These are phyloP conservation scores for Cynoglossus semilaevis DNA, from an alignment of 2,113 vertebrate species.

Conservation along the genomic window DNA sequence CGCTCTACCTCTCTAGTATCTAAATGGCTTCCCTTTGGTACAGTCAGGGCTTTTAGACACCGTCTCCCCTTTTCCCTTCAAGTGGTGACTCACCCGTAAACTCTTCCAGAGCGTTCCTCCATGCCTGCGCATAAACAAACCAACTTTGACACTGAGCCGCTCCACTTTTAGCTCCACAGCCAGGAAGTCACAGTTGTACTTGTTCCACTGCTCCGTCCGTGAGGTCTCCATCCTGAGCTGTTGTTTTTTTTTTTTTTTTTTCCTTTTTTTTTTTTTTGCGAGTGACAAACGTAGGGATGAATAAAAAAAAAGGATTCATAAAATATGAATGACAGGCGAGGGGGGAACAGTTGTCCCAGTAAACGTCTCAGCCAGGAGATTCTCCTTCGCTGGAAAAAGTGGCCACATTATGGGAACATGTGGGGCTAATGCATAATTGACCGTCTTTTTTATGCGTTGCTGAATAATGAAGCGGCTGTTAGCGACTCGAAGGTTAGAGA, in stretches of 20 bases:
- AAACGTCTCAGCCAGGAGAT: conserved; percentile 56
- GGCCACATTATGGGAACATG: conserved; percentile 75
- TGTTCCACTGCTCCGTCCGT: conserved; percentile 9
- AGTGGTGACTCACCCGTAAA: conserved; percentile 59
- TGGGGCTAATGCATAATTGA: conserved; percentile 77
- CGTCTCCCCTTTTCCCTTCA: conserved; percentile 32
- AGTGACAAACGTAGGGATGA: conserved; percentile 35
- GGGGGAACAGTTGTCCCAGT: conserved; percentile 64
- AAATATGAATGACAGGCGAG: conserved; percentile 72
- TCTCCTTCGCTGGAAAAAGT: conserved; percentile 66
- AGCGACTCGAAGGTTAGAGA: conserved; percentile 56
- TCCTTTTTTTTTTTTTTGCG: conserved; percentile 54
- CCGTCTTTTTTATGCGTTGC: conserved; percentile 37
- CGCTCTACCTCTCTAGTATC: conserved; percentile 16
- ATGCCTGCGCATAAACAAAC: conserved; percentile 56
- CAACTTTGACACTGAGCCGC: conserved; percentile 38
- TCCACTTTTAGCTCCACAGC: conserved; percentile 60
- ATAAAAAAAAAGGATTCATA: conserved; percentile 67
- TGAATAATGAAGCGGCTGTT: conserved; percentile 77
- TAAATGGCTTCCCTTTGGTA: conserved; percentile 37
- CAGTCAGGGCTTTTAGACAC: conserved; percentile 40
- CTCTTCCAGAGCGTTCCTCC: conserved; percentile 49
- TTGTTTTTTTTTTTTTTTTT: conserved; percentile 43
- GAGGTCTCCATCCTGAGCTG: too few relatives aligned
- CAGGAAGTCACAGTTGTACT: conserved; percentile 45